phyloP scores from a whole-genome alignment of 92 coral and sea anemone species.

The Muricea muricata region DNA sequence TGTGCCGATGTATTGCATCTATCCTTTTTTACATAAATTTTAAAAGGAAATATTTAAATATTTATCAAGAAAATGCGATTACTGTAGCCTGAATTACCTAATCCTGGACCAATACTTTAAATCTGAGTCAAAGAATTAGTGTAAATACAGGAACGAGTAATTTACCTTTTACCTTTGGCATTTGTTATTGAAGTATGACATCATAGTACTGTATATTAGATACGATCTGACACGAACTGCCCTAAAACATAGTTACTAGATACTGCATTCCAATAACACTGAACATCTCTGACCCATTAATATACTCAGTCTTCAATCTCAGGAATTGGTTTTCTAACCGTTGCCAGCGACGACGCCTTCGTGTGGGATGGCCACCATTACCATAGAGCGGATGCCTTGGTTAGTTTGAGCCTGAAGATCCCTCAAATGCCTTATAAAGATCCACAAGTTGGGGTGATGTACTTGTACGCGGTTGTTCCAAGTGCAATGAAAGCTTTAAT shows the following conservation, averaged over 20 bases:
- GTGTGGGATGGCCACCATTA: not conserved
- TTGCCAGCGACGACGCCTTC: not conserved
- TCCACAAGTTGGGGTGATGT: not conserved
- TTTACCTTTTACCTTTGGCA: too few relatives aligned
- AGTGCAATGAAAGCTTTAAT: not conserved
- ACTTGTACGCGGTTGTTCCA: conserved; percentile 9
- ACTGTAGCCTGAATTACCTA: too few relatives aligned
- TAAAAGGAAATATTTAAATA: too few relatives aligned
- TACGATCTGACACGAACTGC: not conserved
- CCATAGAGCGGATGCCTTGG: not conserved
- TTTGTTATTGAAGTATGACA: not conserved
- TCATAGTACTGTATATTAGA: too few relatives aligned
- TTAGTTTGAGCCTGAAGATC: not conserved
- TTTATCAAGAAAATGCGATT: too few relatives aligned
- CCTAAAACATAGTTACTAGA: not conserved
- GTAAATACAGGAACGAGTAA: too few relatives aligned
- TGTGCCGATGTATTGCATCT: too few relatives aligned
- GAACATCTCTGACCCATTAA: not conserved
- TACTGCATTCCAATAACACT: not conserved
- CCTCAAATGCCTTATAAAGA: not conserved
- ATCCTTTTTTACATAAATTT: too few relatives aligned
- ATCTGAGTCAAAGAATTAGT: too few relatives aligned
- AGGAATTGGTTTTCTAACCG: not conserved
- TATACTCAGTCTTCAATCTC: not conserved
- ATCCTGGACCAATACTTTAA: too few relatives aligned